Percentiles rank a stretch among this genome's conserved stretches.
Evolutionary conservation across 2,888 invertebrate species (phyloP).

Genomic region (Ornithoptera priamus): DNA sequence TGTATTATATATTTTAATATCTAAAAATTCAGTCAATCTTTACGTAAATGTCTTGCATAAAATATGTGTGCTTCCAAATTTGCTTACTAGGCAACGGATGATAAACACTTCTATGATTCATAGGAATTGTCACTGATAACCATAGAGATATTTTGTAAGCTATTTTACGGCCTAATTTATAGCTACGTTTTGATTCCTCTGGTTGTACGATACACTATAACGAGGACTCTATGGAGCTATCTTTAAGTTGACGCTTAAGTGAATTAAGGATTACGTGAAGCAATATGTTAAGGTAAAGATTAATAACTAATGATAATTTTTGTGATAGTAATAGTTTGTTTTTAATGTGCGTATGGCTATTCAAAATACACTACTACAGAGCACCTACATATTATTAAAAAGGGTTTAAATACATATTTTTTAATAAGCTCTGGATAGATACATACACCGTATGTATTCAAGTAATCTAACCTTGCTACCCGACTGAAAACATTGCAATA

Average conservation of each 20-base stretch:
- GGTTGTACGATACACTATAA: background rate
- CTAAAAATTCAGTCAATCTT: conserved; percentile 11
- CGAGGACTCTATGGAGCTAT: background rate
- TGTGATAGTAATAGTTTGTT: background rate
- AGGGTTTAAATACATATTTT: background rate
- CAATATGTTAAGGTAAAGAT: background rate
- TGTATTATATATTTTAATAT: background rate
- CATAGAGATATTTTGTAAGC: conserved; percentile 31
- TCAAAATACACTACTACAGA: background rate
- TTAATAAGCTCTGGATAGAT: background rate
- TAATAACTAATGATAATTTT: conserved; percentile 2
- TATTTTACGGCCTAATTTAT: conserved; percentile 34
- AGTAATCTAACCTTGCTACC: background rate
- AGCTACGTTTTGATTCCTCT: conserved; percentile 28
- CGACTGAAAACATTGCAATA: conserved; percentile 1
- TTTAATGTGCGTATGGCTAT: background rate
- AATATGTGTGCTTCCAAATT: conserved; percentile 37
- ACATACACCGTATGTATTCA: conserved; percentile 2
- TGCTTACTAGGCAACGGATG: conserved; percentile 31
- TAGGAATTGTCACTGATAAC: conserved; percentile 31
- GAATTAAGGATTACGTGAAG: conserved; percentile 2
- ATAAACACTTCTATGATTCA: conserved; percentile 25
- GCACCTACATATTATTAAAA: background rate
- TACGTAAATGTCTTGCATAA: conserved; percentile 23
- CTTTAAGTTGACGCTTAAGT: background rate